Conservation (phyloP, 2,797 vertebrate genomes). For the Amniataba percoides region DNA sequence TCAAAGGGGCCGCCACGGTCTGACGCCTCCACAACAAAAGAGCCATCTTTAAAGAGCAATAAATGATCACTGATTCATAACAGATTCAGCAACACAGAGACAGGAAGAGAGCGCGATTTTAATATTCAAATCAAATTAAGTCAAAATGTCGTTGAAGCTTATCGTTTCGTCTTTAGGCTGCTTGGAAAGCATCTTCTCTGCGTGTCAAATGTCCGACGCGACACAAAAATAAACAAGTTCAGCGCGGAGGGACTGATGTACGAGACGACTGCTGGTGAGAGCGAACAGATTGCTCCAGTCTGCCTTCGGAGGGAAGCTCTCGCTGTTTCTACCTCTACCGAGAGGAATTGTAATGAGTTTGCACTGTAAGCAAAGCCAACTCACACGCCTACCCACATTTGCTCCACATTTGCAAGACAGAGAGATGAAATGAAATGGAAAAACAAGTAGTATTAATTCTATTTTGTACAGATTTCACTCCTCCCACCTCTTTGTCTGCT, state of each 20-base stretch:
- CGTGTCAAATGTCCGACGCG: neutral
- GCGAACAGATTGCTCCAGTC: conserved; percentile 38
- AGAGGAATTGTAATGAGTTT: conserved; percentile 51
- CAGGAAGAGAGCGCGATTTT: conserved; percentile 1
- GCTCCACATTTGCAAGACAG: conserved; percentile 13
- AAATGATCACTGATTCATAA: conserved; percentile 66
- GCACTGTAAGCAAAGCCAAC: conserved; percentile 40
- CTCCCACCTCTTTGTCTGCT: neutral
- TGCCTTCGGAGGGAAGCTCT: conserved; percentile 44
- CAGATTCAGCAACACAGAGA: conserved; percentile 42
- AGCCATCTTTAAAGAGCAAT: conserved; percentile 66
- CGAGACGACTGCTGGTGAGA: conserved; percentile 16
- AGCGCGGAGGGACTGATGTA: neutral
- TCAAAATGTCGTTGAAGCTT: neutral
- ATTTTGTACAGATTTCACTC: neutral
- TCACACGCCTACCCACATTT: conserved; percentile 34
- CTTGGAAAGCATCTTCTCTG: conserved; percentile 19
- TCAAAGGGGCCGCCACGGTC: conserved; percentile 64
- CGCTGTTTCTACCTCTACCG: conserved; percentile 40
- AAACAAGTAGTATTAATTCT: neutral
- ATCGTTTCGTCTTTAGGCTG: neutral
- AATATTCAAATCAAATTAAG: conserved; percentile 35
- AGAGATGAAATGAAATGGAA: conserved; percentile 13
- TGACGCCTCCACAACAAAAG: conserved; percentile 65
- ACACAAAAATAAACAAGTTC: conserved; percentile 12